Conservation (phyloP, 2,888 invertebrate species). For the Drosophila neoperkinsi region DNA sequence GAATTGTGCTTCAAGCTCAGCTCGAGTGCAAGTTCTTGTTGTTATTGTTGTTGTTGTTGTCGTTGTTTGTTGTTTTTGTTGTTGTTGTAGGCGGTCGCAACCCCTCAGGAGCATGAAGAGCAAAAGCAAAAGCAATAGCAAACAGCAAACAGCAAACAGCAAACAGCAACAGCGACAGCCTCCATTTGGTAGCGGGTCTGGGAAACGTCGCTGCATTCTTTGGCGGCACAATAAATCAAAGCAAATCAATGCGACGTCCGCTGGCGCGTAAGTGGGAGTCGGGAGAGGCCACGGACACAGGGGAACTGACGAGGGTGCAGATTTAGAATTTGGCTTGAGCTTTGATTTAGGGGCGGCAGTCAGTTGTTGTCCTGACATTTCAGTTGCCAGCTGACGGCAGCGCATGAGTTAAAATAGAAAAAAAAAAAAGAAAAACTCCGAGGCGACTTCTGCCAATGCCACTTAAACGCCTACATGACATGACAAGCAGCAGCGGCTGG, state of each 20-base stretch:
- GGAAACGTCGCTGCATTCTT: conserved; percentile 62
- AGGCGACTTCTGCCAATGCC: conserved; percentile 42
- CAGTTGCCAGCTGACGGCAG: conserved; percentile 9
- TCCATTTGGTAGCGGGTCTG: conserved; percentile 32
- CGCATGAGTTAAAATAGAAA: background rate
- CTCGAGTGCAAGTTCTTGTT: conserved; percentile 69
- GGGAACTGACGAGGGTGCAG: background rate
- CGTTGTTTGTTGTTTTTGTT: conserved; percentile 18
- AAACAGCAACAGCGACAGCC: conserved; percentile 11
- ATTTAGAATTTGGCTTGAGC: conserved; percentile 4
- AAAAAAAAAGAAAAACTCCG: background rate
- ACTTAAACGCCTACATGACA: conserved; percentile 70
- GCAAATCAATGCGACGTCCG: conserved; percentile 81
- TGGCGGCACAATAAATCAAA: conserved; percentile 83
- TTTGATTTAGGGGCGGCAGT: conserved; percentile 65
- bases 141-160: conserved; percentile 8
- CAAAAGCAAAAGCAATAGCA: conserved; percentile 8
- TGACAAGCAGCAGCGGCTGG: conserved; percentile 41
- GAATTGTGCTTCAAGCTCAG: conserved; percentile 78
- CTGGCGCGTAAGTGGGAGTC: conserved; percentile 11
- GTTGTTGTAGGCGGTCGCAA: conserved; percentile 52
- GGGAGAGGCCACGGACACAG: background rate
- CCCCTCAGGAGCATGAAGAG: conserved; percentile 47
- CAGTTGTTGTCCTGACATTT: conserved; percentile 57
- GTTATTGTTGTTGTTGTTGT: conserved; percentile 13